These are phyloP conservation scores for Drosophila littoralis DNA, from an alignment of 1,140 invertebrate species.

Conservation along the genomic window DNA sequence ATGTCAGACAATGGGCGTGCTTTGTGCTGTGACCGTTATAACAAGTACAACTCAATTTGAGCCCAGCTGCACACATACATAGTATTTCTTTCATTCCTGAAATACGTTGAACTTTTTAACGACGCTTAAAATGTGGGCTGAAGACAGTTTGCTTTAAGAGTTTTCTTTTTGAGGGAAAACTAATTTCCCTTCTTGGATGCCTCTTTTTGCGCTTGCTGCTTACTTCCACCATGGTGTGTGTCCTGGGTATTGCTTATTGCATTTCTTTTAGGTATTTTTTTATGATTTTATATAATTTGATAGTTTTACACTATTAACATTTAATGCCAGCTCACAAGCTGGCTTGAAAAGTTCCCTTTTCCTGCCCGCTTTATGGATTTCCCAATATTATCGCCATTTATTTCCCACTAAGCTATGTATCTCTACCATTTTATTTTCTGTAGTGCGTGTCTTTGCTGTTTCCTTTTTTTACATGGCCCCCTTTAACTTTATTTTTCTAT, in stretches of 20 bases:
- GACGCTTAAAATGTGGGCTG: too few species aligned
- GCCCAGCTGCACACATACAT: background rate
- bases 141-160: too few species aligned
- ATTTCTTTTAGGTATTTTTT: background rate
- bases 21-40: conserved; percentile 44
- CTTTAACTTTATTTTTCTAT: too few species aligned
- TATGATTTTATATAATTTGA: background rate
- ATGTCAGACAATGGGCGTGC: conserved; percentile 39
- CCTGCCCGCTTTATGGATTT: background rate
- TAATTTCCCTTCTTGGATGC: too few species aligned
- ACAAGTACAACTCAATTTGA: conserved; percentile 36
- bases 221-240: too few species aligned
- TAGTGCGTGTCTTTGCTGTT: conserved; percentile 1
- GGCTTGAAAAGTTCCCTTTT: background rate
- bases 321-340: background rate
- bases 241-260: too few species aligned
- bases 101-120: too few species aligned
- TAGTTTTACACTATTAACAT: background rate
- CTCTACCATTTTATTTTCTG: background rate
- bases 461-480: background rate
- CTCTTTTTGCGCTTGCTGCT: too few species aligned
- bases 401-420: background rate
- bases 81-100: conserved; percentile 5
- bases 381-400: background rate
- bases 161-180: too few species aligned